Evolutionary conservation across 2,888 invertebrate species (phyloP).

Genomic region (Plusia festucae): DNA sequence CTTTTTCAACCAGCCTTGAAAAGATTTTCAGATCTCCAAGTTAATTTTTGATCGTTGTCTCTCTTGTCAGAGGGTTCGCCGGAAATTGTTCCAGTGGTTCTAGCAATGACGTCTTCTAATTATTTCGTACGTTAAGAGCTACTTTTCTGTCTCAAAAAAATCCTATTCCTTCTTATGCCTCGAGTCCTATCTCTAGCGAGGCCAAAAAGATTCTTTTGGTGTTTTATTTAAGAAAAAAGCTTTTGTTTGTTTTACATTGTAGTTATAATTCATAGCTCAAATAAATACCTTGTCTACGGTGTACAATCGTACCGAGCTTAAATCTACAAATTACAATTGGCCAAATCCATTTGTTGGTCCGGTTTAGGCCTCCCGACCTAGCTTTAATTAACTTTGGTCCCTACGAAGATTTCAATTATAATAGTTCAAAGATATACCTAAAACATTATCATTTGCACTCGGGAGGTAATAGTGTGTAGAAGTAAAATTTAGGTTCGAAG

Average conservation of each 20-base stretch:
- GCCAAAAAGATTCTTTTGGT: too few species aligned
- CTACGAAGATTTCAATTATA: conserved; percentile 82
- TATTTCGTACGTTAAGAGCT: too few species aligned
- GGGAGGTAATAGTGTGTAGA: conserved; percentile 31
- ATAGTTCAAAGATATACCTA: conserved; percentile 65
- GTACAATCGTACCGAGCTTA: conserved; percentile 41
- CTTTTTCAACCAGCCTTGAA: not conserved
- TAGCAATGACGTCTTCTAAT: too few species aligned
- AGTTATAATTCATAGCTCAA: not conserved
- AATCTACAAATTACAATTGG: conserved; percentile 55
- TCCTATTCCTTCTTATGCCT: too few species aligned
- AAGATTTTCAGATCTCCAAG: not conserved
- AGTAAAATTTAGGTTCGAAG: conserved; percentile 15
- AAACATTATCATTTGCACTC: conserved; percentile 63
- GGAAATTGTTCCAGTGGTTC: too few species aligned
- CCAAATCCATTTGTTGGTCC: conserved; percentile 48
- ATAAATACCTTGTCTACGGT: conserved; percentile 28
- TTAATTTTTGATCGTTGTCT: too few species aligned
- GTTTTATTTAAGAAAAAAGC: too few species aligned
- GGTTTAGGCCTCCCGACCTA: conserved; percentile 59
- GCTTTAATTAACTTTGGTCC: conserved; percentile 74
- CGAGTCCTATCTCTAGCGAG: too few species aligned
- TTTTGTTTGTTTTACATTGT: not conserved
- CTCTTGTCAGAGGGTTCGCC: too few species aligned
- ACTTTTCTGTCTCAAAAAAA: too few species aligned